Percentiles rank a stretch among this genome's conserved stretches.
These are phyloP conservation scores for Tretioscincus oriximinensis DNA, from an alignment of 2,113 vertebrate species.

Conservation along the genomic window DNA sequence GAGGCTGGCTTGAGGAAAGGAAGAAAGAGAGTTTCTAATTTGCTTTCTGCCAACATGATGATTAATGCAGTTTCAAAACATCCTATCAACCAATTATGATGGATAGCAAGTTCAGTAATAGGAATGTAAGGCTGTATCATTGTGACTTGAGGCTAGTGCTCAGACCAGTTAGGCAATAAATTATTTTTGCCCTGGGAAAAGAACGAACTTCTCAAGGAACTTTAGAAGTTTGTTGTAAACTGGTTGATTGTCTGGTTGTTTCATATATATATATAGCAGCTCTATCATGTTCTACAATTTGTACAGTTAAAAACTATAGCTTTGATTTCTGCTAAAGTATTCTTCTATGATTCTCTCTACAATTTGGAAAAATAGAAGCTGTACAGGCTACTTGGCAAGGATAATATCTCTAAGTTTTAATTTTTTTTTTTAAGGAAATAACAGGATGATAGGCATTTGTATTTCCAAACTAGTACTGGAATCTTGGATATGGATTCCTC, in stretches of 20 bases:
- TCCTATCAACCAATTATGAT: constrained; percentile 48
- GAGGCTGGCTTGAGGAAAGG: constrained; percentile 31
- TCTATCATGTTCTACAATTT: constrained; percentile 5
- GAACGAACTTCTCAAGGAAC: constrained; percentile 37
- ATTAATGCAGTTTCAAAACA: constrained; percentile 55
- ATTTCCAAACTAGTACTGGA: not conserved
- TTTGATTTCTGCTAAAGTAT: constrained; percentile 1
- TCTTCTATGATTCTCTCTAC: not conserved
- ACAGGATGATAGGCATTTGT: fast-evolving
- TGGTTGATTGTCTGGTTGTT: constrained; percentile 11
- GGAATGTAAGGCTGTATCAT: constrained; percentile 47
- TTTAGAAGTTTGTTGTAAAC: not conserved
- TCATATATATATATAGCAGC: constrained; percentile 11
- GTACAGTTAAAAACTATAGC: not conserved
- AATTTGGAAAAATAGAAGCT: not conserved
- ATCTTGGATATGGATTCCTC: not conserved
- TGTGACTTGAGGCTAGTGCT: constrained; percentile 28
- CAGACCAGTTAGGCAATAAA: constrained; percentile 45
- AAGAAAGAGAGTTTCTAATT: constrained; percentile 32
- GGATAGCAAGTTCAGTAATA: constrained; percentile 50
- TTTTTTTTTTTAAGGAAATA: not conserved
- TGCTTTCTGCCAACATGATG: constrained; percentile 41
- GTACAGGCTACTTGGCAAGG: constrained; percentile 8
- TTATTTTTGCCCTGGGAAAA: constrained; percentile 46
- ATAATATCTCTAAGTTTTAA: not conserved